Conservation (phyloP, 2,113 vertebrate species). For the Deroptyus accipitrinus region DNA sequence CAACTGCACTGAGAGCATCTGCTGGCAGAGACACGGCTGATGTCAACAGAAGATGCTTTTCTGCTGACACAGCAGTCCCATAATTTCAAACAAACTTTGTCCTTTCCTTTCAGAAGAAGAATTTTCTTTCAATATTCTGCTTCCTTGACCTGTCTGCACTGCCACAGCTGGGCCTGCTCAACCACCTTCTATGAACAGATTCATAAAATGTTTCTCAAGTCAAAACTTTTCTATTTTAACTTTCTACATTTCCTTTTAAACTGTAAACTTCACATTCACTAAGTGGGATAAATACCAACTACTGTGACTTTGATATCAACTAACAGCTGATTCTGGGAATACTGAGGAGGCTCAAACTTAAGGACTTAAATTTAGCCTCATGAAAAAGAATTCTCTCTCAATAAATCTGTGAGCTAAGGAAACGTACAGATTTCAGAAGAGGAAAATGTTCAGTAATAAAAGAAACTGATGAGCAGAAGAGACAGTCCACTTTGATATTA, state of each 20-base stretch:
- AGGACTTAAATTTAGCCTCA: neutral
- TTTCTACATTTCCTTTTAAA: neutral
- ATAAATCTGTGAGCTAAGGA: neutral
- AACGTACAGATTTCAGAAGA: neutral
- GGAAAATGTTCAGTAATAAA: neutral
- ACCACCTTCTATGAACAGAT: neutral
- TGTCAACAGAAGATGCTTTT: neutral
- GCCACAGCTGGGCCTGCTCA: neutral
- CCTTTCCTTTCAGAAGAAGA: neutral
- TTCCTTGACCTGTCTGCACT: neutral
- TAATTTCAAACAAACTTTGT: neutral
- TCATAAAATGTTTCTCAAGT: neutral
- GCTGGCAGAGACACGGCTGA: neutral
- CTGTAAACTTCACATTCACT: neutral
- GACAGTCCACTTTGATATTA: neutral
- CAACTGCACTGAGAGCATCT: rapidly evolving
- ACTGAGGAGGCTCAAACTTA: neutral
- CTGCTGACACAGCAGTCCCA: neutral
- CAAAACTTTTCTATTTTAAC: neutral
- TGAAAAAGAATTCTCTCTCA: neutral
- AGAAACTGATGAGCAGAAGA: neutral
- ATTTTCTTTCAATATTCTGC: neutral
- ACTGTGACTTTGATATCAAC: neutral
- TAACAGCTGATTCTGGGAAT: neutral
- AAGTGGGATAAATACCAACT: neutral